Conservation (phyloP, 1,140 invertebrate species). For the Aphelenchoides fujianensis region DNA sequence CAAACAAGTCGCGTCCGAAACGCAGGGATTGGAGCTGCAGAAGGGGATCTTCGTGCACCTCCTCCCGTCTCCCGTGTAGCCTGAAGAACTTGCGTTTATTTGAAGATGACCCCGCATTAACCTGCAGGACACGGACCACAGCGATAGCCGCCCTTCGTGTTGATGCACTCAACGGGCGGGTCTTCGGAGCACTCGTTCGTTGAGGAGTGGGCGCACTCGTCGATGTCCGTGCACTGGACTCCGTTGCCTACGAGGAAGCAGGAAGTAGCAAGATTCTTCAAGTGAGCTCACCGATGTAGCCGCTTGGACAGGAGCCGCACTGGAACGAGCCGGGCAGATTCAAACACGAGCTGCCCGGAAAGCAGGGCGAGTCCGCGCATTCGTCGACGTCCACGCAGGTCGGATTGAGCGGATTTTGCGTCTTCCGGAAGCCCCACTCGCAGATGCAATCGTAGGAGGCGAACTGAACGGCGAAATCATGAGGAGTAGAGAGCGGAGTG, state of each 20-base stretch:
- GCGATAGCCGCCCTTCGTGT: slow-evolving; percentile 62
- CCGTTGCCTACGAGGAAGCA: slow-evolving; percentile 53
- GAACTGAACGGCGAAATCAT: slow-evolving; percentile 29
- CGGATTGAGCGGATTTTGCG: slow-evolving; percentile 53
- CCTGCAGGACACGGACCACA: slow-evolving; percentile 65
- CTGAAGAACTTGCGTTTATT: slow-evolving; percentile 38
- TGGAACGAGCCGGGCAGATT: slow-evolving; percentile 57
- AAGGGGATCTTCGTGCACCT: slow-evolving; percentile 61
- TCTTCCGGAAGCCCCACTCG: slow-evolving; percentile 49
- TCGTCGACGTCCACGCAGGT: slow-evolving; percentile 56
- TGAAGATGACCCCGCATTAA: slow-evolving; percentile 17
- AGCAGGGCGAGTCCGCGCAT: slow-evolving; percentile 53
- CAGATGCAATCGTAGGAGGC: slow-evolving; percentile 53
- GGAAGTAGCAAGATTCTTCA: background rate
- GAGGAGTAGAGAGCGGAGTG: slow-evolving; percentile 16
- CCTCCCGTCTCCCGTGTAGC: slow-evolving; percentile 63
- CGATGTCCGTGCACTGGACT: slow-evolving; percentile 49
- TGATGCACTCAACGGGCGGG: slow-evolving; percentile 54
- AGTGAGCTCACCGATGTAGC: slow-evolving; percentile 39
- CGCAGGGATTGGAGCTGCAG: slow-evolving; percentile 63
- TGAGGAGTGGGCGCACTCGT: slow-evolving; percentile 51
- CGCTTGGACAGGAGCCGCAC: slow-evolving; percentile 50
- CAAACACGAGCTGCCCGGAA: slow-evolving; percentile 51
- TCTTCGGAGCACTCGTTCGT: slow-evolving; percentile 52
- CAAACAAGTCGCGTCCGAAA: slow-evolving; percentile 61